Base-by-base conservation (phyloP, 23 tunicate genomes). In the Trididemnum miniatum region DNA sequence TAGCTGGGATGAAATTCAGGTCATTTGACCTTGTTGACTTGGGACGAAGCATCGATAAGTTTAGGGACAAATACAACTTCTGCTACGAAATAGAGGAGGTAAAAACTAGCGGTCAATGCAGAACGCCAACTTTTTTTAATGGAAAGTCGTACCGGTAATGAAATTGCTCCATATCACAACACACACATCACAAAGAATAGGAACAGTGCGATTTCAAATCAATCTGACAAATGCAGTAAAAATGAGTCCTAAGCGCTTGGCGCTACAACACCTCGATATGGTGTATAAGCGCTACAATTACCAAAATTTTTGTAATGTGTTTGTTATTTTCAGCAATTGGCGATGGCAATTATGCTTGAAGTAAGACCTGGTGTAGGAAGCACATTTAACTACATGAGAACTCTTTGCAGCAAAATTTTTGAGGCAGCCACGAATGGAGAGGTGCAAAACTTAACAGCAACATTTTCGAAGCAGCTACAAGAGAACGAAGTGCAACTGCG, bases 1-100 rank as follows among this genome's bases (percentile, higher is more conserved):
- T 95, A 77, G 78, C 66, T 20, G 99, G 99, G 60, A 59, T 95
- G 32, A 95, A 95, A 82, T 95, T 85, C 72, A 95, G 92, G 1
- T 71, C 76, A 4, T 34, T 3, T 24, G 85, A 90, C 59, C 57
- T 95, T 59, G 51, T 63, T 27, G 89, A 82, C 27, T 77, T 89
- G 40, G 96, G 91, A 15, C 38, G 87, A 31, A 85, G 95, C 66
- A 34, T 60, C 4, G 91, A 89, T 7, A 82, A 82, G 36, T 90
- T 35, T 62, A 88, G 89, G 27, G 79, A 87, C 29, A 59, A 73
- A 31, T 27, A 74, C 34, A 72, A 82, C 39, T 24, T 94, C 62
- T 78, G 83, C 35, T 88, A 88, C 60, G 94, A 90, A 20, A 79
- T 33, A 39, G 94, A 88, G 39, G 90, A 88, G 90, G 98, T 92